Evolutionary conservation across 2,113 vertebrate genomes (phyloP), one percentile per base, ranked within the genome.

Genomic region (Lepisosteus osseus): DNA sequence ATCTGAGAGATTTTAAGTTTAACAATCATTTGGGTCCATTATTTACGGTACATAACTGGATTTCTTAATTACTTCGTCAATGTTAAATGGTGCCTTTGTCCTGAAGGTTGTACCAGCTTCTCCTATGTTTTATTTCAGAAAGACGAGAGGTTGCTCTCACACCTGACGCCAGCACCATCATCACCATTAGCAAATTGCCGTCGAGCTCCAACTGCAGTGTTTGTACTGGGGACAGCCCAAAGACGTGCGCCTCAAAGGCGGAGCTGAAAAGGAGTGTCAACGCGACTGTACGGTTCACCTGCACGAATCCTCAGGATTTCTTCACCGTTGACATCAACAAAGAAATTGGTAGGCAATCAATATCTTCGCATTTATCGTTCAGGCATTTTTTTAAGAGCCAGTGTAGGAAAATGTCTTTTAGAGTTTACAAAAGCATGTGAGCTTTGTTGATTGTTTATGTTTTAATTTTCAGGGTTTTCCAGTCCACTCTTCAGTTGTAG

Each of bases 321-420:
- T 90, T 81, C 80, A 80, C 2, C 3, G 78, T 87, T 74, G 83
- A 90, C 76, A 83, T 93, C 76, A 86, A 79, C 71, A 86, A 79
- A 70, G 69, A 87, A 0, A 80, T 90, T 3, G 85, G 91, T 90
- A 79, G n/a, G 77, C 14, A 41, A 8, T 11, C 13, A 42, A 2
- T 51, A 4, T 1, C 54, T 41, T 67, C 2, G 29, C 29, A 29
- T 29, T 29, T 29, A 29, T 29, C 2, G 29, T 29, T 29, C 29
- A 2, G 29, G 29, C 29, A 2, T 29, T 29, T 29, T 29, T 29
- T 29, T 17, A 17, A 29, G 29, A 29, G 29, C 29, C 29, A 29
- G 29, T 29, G 29, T 29, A 29, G 29, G 29, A 29, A 29, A 29
- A 29, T 29, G 29, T 29, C 29, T 29, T 29, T 1, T 29, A 29